Evolutionary conservation across 2,113 vertebrate species (phyloP), one percentile per base, ranked within the genome.

Genomic region (Elgaria multicarinata): DNA sequence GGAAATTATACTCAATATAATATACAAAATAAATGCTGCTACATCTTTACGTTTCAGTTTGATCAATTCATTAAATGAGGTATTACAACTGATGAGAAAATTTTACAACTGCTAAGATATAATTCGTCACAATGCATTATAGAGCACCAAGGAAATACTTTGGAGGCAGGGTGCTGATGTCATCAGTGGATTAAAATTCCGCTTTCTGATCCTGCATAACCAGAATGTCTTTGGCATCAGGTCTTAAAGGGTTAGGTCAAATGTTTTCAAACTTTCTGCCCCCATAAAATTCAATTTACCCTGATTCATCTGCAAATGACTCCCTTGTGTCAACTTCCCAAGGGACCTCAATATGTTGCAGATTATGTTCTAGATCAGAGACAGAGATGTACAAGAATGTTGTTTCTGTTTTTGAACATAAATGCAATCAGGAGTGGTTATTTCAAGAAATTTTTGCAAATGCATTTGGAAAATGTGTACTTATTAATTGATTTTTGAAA

Each of bases 1-100:
- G 93, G 97, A 97, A 97, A 97, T 97, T 97, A 97, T 97, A 96
- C 92, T 96, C 96, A 96, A 96, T 97, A 96, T 94, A 97, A 97
- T 95, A 97, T 94, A 96, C 94, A 97, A 95, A 97, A 97, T 97
- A 97, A 97, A 97, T 96, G 97, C 95, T 93, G 91, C 95, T 95
- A 96, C 94, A 89, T 96, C 96, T 96, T 97, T 95, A 95, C 95
- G 96, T 97, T 97, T 93, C 94, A 92, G 95, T 96, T 95, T 96
- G 97, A 97, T 97, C 96, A 97, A 96, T 97, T 96, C 95, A 97
- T 96, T 97, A 97, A 97, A 97, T 91, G 86, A 96, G 93, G 95
- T 96, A 93, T 96, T 96, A 97, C 96, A 97, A 96, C 96, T 93
- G 94, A 96, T 36, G 93, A 96, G 96, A 96, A 88, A 80, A 94